phyloP scores from a whole-genome alignment of 2,888 invertebrate genomes.

The Agrotis exclamationis region DNA sequence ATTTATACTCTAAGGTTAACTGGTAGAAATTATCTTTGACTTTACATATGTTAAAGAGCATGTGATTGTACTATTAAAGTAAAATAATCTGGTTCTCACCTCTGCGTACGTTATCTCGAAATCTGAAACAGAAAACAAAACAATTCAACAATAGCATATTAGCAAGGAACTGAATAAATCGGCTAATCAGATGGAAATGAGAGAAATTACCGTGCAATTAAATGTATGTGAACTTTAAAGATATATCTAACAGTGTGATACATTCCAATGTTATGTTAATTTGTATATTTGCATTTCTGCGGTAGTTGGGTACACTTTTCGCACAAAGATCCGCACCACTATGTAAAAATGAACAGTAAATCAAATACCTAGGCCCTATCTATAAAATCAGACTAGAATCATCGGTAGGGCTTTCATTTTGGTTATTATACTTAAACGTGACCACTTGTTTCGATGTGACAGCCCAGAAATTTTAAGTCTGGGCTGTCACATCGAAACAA shows the following conservation, averaged over 20 bases:
- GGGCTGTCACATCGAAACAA: too few species aligned
- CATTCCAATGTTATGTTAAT: constrained; percentile 55
- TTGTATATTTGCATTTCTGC: constrained; percentile 59
- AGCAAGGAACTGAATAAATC: constrained; percentile 73
- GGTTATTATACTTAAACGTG: too few species aligned
- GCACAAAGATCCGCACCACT: constrained; percentile 36
- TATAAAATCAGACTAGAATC: too few species aligned
- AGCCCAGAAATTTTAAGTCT: too few species aligned
- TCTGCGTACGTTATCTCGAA: constrained; percentile 69
- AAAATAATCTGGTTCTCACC: constrained; percentile 70
- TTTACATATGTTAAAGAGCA: background rate
- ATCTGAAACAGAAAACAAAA: constrained; percentile 84
- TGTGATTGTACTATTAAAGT: constrained; percentile 25
- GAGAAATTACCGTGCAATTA: constrained; percentile 62
- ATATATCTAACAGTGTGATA: constrained; percentile 55
- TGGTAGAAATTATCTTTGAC: too few species aligned
- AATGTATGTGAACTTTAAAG: constrained; percentile 65
- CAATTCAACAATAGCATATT: constrained; percentile 81
- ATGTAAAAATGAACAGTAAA: too few species aligned
- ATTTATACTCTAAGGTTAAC: too few species aligned
- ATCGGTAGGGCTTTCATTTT: too few species aligned
- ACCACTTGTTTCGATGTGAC: too few species aligned
- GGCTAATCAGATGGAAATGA: constrained; percentile 70
- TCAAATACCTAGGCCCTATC: too few species aligned
- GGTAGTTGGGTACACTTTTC: constrained; percentile 59